Base-by-base conservation (phyloP, 2,797 vertebrate species). In the Sebastes miniatus region DNA sequence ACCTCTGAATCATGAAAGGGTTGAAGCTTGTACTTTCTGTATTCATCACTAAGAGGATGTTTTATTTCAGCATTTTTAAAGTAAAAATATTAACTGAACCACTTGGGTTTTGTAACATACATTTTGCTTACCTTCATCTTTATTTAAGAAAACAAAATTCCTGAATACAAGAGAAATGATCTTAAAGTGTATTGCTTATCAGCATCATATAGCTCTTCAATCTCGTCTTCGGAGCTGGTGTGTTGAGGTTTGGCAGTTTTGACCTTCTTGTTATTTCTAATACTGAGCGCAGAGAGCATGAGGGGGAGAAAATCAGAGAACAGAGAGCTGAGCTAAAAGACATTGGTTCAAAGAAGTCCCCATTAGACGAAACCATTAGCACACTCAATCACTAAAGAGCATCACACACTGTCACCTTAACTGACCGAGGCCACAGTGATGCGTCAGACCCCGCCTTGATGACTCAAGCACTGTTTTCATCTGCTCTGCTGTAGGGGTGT, bases 391-490 rank as follows among this genome's bases (percentile, higher is more conserved):
- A 52, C 52, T 81, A 59, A 80, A 69, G 25, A 79, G 65, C 47
- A 47, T 72, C 50, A 43, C 62, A 61, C 62, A 64, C 62, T 73
- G 66, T 39, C 27, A 78, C 57, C 36, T 78, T 54, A 81, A 69
- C 29, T 52, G 54, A 76, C 72, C 1, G 39, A 78, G 67, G 24
- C 57, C 59, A 34, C n/a, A 24, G 29, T 54, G 61, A 78, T 81
- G 31, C 29, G 8, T 58, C 80, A 78, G 32, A 9, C 34, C 58
- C 50, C 11, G 56, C 54, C 66, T 29, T 59, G 6, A 74, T 36
- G 43, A 69, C 39, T 77, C 56, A 47, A 76, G 20, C 3, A 8
- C 29, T 43, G 16, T 64, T 59, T 71, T 74, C 3, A 32, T 34
- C 5, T 71, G 31, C 16, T 31, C 18, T 39, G 29, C 24, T 4